Evolutionary conservation across 2,113 vertebrate species (phyloP), one percentile per base, ranked within the genome.

Genomic region (Colaptes auratus): DNA sequence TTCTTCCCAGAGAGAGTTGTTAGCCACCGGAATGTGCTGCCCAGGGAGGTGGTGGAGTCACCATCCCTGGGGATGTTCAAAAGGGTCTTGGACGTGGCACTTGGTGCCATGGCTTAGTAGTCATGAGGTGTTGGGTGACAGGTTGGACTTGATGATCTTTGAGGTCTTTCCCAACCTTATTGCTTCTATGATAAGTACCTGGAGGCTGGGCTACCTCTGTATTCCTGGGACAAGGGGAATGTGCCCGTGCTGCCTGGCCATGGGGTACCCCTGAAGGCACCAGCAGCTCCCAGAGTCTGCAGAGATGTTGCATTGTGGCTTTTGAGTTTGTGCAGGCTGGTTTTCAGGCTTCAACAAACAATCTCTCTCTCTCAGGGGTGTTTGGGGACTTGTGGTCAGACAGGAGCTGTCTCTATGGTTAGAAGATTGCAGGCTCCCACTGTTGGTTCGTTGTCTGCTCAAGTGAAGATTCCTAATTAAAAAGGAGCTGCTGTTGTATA

Each of bases 401-500:
- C 11, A 44, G 30, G 72, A 67, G 36, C 11, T 67, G 39, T 82
- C 39, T 83, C 46, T 63, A 50, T 89, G 75, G 44, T 64, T 81
- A 28, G 56, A 61, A 78, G 75, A 69, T 35, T 55, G n/a, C 53
- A 60, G 70, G 69, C 14, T 86, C 15, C 81, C 20, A 11, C 72
- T 90, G 44, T 94, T 84, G 67, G 10, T 35, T 72, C 21, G 3
- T 67, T 83, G 80, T 83, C 61, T 17, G 46, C 27, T 69, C 88
- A 86, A 92, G 86, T 50, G 92, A 75, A 2, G 1, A 39, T 44
- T 88, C 69, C 76, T 94, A 83, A 88, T 91, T 90, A 90, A 88
- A 96, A 95, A 89, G 75, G 53, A 93, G 44, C 39, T 53, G 21
- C 27, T 82, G 13, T 88, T 92, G 76, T 83, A 72, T 65, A 65